These are phyloP conservation scores for Toxotes chatareus DNA, from an alignment of 2,113 vertebrate genomes.

Conservation along the genomic window DNA sequence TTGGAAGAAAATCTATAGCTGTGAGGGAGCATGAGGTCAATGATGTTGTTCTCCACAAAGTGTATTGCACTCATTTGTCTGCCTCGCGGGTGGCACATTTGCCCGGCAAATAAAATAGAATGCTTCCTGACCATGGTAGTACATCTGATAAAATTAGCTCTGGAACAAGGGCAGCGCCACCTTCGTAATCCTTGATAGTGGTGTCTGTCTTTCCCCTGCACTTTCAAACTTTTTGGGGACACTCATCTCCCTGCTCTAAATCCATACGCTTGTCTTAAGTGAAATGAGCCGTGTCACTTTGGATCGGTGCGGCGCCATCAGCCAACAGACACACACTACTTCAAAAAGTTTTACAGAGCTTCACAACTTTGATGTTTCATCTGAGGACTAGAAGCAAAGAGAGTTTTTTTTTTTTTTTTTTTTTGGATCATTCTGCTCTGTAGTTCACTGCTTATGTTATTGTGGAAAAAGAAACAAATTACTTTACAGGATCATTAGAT, in stretches of 20 bases:
- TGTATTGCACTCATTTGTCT: slow-evolving; percentile 76
- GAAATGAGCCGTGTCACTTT: slow-evolving; percentile 49
- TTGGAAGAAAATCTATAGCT: slow-evolving; percentile 73
- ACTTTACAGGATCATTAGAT: not conserved
- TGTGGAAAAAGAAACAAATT: not conserved
- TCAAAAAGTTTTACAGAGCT: slow-evolving; percentile 35
- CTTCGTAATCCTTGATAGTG: slow-evolving; percentile 59
- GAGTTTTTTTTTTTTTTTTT: not conserved
- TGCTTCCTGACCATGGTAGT: slow-evolving; percentile 66
- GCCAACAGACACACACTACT: slow-evolving; percentile 14
- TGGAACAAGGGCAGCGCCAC: slow-evolving; percentile 72
- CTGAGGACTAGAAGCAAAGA: not conserved
- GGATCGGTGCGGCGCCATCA: slow-evolving; percentile 13
- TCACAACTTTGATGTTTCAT: slow-evolving; percentile 12
- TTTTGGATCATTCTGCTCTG: slow-evolving; percentile 2
- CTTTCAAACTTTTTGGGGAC: slow-evolving; percentile 53
- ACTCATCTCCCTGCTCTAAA: slow-evolving; percentile 31
- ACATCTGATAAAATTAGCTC: slow-evolving; percentile 81
- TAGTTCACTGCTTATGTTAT: not conserved
- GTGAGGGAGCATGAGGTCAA: slow-evolving; percentile 72
- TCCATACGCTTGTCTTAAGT: slow-evolving; percentile 48
- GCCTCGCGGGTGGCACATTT: slow-evolving; percentile 74
- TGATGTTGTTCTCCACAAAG: slow-evolving; percentile 78
- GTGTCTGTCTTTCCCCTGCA: slow-evolving; percentile 51
- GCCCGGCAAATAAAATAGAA: slow-evolving; percentile 71